Evolutionary conservation across 2,113 vertebrate species (phyloP).

Genomic region (Lamprotornis superbus): DNA sequence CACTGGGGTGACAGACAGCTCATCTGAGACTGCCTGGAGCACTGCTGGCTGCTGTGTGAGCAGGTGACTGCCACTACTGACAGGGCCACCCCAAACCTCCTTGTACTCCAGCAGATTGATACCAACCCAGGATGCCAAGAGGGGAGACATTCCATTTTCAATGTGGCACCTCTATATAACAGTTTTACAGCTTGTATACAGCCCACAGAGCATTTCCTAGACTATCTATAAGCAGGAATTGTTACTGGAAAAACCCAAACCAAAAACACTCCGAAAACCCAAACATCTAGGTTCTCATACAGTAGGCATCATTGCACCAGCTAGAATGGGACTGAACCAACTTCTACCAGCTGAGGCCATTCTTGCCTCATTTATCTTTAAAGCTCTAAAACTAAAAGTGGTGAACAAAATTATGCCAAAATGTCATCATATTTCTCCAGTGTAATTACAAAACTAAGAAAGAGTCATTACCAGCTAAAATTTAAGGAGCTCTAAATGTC

Average conservation of each 20-base stretch:
- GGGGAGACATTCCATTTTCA: not conserved
- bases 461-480: not conserved
- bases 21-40: not conserved
- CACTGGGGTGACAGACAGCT: accelerated
- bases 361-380: not conserved
- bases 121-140: accelerated
- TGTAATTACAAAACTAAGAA: not conserved
- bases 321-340: not conserved
- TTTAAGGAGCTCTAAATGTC: not conserved
- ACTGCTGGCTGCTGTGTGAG: accelerated
- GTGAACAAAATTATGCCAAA: not conserved
- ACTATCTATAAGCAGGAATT: not conserved
- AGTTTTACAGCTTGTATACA: not conserved
- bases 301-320: accelerated
- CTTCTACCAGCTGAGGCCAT: not conserved
- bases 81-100: not conserved
- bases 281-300: not conserved
- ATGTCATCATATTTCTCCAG: not conserved
- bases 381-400: not conserved
- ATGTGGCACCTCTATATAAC: not conserved
- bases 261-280: accelerated
- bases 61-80: accelerated
- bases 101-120: not conserved
- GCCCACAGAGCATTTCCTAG: not conserved
- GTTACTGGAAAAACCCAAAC: not conserved